These are phyloP conservation scores for Agrotis segetum DNA, from an alignment of 2,888 invertebrate species.

Conservation along the genomic window DNA sequence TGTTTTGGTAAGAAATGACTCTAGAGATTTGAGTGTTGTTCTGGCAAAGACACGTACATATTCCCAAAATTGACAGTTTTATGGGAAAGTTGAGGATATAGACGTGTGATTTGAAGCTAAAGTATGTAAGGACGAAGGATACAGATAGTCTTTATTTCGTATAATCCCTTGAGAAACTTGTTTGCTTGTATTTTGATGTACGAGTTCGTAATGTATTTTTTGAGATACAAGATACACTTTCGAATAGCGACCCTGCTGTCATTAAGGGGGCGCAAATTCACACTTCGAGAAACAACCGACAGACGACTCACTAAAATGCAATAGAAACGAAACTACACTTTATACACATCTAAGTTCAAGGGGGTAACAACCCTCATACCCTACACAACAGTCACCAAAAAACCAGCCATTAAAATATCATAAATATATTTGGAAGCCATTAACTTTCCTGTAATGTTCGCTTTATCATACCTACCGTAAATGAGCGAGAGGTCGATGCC, in stretches of 20 bases:
- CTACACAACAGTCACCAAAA: conserved; percentile 31
- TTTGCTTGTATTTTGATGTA: not conserved
- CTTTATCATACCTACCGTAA: conserved; percentile 58
- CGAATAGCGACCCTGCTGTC: too few relatives aligned
- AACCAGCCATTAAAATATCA: conserved; percentile 52
- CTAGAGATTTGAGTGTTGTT: conserved; percentile 15
- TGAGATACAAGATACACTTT: not conserved
- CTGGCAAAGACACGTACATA: not conserved
- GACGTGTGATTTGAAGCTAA: not conserved
- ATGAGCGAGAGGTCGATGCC: conserved; percentile 65
- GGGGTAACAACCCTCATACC: not conserved
- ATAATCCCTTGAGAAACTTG: not conserved
- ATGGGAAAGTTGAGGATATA: not conserved
- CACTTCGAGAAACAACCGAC: too few relatives aligned
- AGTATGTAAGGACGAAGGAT: not conserved
- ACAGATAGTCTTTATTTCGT: not conserved
- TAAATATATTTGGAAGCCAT: conserved; percentile 58
- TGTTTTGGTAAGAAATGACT: conserved; percentile 18
- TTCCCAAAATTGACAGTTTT: not conserved
- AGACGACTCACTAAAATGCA: too few relatives aligned
- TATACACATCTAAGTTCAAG: not conserved
- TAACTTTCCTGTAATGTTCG: conserved; percentile 61
- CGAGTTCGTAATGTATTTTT: not conserved
- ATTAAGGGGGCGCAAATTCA: too few relatives aligned
- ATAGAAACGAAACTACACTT: not conserved